Evolutionary conservation across 2,113 vertebrate genomes (phyloP).

Genomic region (Natator depressus): DNA sequence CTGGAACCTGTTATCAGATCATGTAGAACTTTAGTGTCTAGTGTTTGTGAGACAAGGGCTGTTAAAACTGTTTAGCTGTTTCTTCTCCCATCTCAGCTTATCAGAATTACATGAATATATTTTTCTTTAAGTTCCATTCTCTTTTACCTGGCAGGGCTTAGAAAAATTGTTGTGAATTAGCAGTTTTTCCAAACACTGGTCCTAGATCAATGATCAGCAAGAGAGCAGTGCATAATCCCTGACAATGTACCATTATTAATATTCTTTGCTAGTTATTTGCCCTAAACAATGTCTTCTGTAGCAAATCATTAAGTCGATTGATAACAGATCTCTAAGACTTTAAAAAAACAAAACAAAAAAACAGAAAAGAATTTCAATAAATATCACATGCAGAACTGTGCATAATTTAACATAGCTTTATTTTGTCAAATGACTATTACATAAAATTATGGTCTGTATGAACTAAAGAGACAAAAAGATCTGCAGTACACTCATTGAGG

Average conservation of each 20-base stretch:
- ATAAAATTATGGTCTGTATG: too few species aligned
- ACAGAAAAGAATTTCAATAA: background rate
- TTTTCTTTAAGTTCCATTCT: background rate
- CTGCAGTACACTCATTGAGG: too few species aligned
- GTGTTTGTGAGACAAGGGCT: background rate
- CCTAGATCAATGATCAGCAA: background rate
- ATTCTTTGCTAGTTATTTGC: background rate
- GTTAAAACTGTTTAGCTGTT: background rate
- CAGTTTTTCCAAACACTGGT: background rate
- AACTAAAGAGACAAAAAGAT: too few species aligned
- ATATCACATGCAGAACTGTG: background rate
- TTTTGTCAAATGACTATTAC: background rate
- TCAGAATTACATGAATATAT: background rate
- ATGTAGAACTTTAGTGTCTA: rapidly evolving
- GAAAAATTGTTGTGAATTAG: background rate
- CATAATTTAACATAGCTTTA: background rate
- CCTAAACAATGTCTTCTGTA: background rate
- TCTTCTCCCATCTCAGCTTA: too few species aligned
- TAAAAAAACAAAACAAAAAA: background rate
- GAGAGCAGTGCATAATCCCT: background rate
- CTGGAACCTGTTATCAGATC: background rate
- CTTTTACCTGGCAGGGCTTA: background rate
- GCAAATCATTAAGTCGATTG: background rate
- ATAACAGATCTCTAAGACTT: background rate
- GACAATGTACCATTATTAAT: background rate